Percentiles rank a stretch among this genome's conserved stretches.
Evolutionary conservation across 1,140 invertebrate genomes (phyloP).

Genomic region (Kradibia gibbosae): DNA sequence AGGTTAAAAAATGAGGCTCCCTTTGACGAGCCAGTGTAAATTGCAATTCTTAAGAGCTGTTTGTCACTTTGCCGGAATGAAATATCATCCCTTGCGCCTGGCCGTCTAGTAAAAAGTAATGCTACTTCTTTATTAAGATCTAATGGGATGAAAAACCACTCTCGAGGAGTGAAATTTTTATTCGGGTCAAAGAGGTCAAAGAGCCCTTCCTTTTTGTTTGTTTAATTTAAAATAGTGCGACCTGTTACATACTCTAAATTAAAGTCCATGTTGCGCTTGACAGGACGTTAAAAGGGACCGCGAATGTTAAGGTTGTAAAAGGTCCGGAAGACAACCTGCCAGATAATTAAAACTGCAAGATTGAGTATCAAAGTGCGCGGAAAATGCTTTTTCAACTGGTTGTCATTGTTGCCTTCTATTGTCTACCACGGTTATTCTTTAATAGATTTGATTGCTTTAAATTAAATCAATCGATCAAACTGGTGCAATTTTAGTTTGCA

Average conservation of each 20-base stretch:
- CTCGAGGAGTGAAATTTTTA: background rate
- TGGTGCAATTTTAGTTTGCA: background rate
- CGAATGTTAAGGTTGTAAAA: background rate
- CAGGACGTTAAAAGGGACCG: background rate
- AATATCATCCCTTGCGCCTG: background rate
- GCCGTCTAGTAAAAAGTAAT: slow-evolving; percentile 13
- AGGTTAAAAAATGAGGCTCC: background rate
- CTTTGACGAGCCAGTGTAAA: background rate
- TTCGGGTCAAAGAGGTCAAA: background rate
- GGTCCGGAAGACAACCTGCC: too few relatives aligned
- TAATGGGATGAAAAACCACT: slow-evolving; percentile 18
- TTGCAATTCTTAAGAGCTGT: slow-evolving; percentile 21
- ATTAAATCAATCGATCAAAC: background rate
- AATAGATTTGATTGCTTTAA: background rate
- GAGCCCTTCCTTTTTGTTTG: background rate
- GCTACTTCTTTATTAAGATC: background rate
- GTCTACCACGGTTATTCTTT: background rate
- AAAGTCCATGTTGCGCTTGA: background rate
- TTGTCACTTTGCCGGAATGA: slow-evolving; percentile 20
- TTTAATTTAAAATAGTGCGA: background rate
- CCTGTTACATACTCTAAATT: background rate
- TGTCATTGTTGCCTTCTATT: background rate
- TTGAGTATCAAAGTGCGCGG: slow-evolving; percentile 7
- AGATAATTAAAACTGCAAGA: slow-evolving; percentile 2
- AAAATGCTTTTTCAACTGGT: slow-evolving; percentile 6